Percentiles rank a stretch among this genome's conserved stretches.
Evolutionary conservation across 2,797 vertebrate genomes (phyloP).

Genomic region (Amazonetta brasiliensis): DNA sequence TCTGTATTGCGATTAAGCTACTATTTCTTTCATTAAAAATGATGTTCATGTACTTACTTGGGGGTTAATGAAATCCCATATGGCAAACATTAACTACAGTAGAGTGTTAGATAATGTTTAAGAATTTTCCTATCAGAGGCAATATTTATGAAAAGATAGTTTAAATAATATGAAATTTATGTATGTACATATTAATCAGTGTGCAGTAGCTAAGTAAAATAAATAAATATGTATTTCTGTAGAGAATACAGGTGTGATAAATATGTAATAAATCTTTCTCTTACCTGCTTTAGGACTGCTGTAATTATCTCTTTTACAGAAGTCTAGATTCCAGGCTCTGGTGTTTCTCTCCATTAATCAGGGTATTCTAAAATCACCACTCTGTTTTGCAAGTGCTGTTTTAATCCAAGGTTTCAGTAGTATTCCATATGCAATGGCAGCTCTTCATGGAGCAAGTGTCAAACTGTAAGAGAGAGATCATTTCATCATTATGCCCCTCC

Average conservation of each 20-base stretch:
- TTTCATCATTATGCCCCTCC: slow-evolving; percentile 50
- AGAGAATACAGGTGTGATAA: not conserved
- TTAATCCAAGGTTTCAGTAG: not conserved
- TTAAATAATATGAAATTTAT: not conserved
- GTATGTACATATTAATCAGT: not conserved
- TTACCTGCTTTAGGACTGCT: slow-evolving; percentile 67
- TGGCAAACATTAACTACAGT: not conserved
- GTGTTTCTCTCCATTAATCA: slow-evolving; percentile 33
- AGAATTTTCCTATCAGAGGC: not conserved
- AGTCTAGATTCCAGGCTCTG: not conserved
- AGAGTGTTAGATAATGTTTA: not conserved
- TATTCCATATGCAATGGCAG: not conserved
- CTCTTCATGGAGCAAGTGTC: not conserved
- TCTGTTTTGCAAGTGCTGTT: not conserved
- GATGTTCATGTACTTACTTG: not conserved
- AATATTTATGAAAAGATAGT: not conserved
- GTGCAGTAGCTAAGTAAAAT: not conserved
- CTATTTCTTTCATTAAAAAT: not conserved
- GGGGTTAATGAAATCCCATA: not conserved
- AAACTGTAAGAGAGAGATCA: not conserved
- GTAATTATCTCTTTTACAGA: slow-evolving; percentile 9
- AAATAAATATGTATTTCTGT: not conserved
- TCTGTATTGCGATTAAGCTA: not conserved
- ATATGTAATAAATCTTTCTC: slow-evolving; percentile 13
- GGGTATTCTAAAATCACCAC: not conserved